phyloP scores from a whole-genome alignment of 2,113 vertebrate genomes.

The Seriola dumerili region DNA sequence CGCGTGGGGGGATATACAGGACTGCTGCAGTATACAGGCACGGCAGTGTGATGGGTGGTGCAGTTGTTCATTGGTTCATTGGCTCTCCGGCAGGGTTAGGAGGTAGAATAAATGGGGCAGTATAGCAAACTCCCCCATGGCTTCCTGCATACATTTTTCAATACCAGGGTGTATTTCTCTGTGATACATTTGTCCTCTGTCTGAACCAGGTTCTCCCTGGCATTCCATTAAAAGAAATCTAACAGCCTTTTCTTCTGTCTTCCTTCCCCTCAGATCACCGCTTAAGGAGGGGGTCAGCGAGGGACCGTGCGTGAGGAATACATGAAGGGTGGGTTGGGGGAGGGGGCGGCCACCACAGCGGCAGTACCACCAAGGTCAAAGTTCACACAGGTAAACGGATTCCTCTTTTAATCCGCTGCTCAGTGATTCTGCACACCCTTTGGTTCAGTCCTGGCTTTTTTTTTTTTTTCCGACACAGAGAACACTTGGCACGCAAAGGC shows the following conservation, averaged over 20 bases:
- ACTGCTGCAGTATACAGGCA: constrained; percentile 64
- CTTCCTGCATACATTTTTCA: constrained; percentile 74
- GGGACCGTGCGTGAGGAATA: constrained; percentile 78
- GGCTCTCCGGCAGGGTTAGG: constrained; percentile 73
- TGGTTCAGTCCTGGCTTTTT: constrained; percentile 12
- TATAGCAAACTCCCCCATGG: constrained; percentile 70
- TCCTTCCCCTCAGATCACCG: constrained; percentile 67
- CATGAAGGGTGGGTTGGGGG: constrained; percentile 83
- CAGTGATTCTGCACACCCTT: not conserved
- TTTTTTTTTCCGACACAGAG: not conserved
- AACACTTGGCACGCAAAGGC: constrained; percentile 61
- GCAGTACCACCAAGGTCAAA: constrained; percentile 65
- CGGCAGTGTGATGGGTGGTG: constrained; percentile 71
- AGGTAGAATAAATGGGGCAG: constrained; percentile 75
- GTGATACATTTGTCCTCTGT: constrained; percentile 74
- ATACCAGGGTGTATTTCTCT: constrained; percentile 51
- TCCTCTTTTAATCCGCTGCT: constrained; percentile 30
- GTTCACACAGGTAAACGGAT: constrained; percentile 79
- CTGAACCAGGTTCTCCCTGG: constrained; percentile 69
- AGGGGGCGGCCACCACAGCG: constrained; percentile 70
- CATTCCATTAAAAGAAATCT: constrained; percentile 72
- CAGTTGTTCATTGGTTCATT: constrained; percentile 75
- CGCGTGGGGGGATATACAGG: constrained; percentile 19
- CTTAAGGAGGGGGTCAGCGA: constrained; percentile 65
- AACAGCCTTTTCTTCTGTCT: constrained; percentile 62